Evolutionary conservation across 2,113 vertebrate species (phyloP).

Genomic region (Craseonycteris thonglongyai): DNA sequence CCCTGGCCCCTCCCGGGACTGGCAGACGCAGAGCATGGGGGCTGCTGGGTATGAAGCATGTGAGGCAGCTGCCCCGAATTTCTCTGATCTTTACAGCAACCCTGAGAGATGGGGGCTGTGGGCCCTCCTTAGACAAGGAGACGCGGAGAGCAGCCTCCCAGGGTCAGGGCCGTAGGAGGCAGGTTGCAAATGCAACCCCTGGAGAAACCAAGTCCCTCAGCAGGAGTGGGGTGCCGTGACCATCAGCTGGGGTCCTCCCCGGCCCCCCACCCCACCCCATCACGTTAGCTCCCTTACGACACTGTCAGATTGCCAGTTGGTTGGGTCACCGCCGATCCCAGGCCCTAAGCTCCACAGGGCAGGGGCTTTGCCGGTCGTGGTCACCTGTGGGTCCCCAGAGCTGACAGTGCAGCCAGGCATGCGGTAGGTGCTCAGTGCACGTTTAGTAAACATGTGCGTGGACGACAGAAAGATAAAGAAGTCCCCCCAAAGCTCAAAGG

Average conservation of each 20-base stretch:
- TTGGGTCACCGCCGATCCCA: background rate
- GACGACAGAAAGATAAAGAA: background rate
- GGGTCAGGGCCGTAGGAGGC: background rate
- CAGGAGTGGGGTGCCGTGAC: too few relatives aligned
- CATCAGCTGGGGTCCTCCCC: too few relatives aligned
- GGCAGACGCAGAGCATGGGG: background rate
- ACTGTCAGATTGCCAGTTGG: too few relatives aligned
- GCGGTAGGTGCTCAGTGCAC: background rate
- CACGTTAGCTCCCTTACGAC: too few relatives aligned
- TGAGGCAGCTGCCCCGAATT: too few relatives aligned
- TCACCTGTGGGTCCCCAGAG: background rate
- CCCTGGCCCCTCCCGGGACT: background rate
- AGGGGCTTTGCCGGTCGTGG: background rate
- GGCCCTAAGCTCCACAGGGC: background rate
- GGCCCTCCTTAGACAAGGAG: background rate
- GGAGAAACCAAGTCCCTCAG: too few relatives aligned
- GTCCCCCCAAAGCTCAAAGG: background rate
- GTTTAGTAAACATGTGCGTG: background rate
- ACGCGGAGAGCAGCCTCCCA: background rate
- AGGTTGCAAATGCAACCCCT: background rate
- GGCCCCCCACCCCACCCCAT: too few relatives aligned
- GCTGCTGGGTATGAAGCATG: rapidly evolving
- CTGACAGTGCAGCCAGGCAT: background rate
- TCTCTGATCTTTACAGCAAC: background rate
- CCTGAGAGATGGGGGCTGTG: too few relatives aligned